phyloP scores from a whole-genome alignment of 1,140 invertebrate species.

The Macrostomum lignano region DNA sequence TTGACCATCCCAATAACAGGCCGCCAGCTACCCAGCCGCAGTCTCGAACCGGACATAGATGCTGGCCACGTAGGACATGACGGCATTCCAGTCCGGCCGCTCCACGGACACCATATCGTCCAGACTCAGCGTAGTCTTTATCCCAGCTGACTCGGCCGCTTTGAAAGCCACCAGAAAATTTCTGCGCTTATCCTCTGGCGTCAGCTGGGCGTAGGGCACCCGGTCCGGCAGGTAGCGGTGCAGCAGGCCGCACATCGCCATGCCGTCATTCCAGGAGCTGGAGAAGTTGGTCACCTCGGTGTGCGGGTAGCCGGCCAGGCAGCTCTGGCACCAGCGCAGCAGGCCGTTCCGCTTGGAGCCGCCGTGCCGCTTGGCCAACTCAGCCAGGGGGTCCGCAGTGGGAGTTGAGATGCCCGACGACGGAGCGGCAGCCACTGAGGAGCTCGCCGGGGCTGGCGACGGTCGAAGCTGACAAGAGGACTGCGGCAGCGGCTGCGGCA shows the following conservation, averaged over 20 bases:
- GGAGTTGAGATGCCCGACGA: too few relatives aligned
- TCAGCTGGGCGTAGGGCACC: too few relatives aligned
- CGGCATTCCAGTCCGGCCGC: slow-evolving; percentile 68
- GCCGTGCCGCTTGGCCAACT: slow-evolving; percentile 47
- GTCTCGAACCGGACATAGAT: slow-evolving; percentile 42
- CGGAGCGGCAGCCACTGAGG: too few relatives aligned
- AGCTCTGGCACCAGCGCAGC: slow-evolving; percentile 76
- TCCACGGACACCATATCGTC: slow-evolving; percentile 70
- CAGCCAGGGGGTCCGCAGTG: slow-evolving; percentile 59
- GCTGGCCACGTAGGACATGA: slow-evolving; percentile 65
- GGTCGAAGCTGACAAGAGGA: too few relatives aligned
- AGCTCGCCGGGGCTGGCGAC: too few relatives aligned
- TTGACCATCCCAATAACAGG: too few relatives aligned
- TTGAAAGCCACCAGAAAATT: too few relatives aligned
- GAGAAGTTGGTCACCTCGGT: slow-evolving; percentile 76
- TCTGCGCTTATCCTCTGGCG: too few relatives aligned
- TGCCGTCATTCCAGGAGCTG: slow-evolving; percentile 64
- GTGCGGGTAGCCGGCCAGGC: slow-evolving; percentile 52
- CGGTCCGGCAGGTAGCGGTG: slow-evolving; percentile 59
- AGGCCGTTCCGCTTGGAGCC: slow-evolving; percentile 70
- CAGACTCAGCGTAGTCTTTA: slow-evolving; percentile 55
- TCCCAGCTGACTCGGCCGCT: slow-evolving; percentile 59
- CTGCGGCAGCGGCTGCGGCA: too few relatives aligned
- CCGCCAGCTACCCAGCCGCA: too few relatives aligned
- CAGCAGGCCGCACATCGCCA: slow-evolving; percentile 57